A percentile compares a stretch with the other conserved stretches of the same genome.
These are phyloP conservation scores for Paraplagusia blochii DNA, from an alignment of 2,113 vertebrate species.

Conservation along the genomic window DNA sequence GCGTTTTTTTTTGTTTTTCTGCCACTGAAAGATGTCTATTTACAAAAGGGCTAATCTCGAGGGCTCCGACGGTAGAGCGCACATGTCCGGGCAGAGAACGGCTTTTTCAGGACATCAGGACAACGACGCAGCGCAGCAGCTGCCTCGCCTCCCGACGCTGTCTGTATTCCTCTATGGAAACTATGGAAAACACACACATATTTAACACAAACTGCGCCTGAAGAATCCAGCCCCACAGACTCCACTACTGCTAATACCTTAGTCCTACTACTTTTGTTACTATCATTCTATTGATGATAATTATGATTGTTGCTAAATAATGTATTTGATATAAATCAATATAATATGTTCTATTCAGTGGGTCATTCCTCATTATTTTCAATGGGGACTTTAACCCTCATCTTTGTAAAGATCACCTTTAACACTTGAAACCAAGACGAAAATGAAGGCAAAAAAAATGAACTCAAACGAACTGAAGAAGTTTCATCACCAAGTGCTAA, in stretches of 20 bases:
- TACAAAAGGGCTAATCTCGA: constrained; percentile 47
- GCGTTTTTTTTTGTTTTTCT: constrained; percentile 13
- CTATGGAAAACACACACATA: background rate
- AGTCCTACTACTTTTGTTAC: constrained; percentile 46
- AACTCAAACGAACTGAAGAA: constrained; percentile 49
- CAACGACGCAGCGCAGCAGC: constrained; percentile 11
- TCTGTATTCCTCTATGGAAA: constrained; percentile 19
- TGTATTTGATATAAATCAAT: constrained; percentile 57
- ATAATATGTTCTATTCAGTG: constrained; percentile 64
- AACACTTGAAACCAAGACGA: constrained; percentile 63
- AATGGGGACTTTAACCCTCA: constrained; percentile 82
- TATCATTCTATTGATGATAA: constrained; percentile 44
- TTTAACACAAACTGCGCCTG: constrained; percentile 15
- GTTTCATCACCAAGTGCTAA: constrained; percentile 73
- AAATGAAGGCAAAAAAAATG: constrained; percentile 22
- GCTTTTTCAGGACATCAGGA: constrained; percentile 31
- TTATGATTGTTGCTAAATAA: constrained; percentile 55
- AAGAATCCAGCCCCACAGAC: constrained; percentile 21
- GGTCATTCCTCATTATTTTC: constrained; percentile 93
- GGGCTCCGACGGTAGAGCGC: constrained; percentile 24
- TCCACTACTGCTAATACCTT: constrained; percentile 31
- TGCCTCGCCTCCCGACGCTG: background rate
- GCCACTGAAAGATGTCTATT: constrained; percentile 18
- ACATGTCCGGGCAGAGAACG: constrained; percentile 2
- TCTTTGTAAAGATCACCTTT: constrained; percentile 48